Percentiles rank a stretch among this genome's conserved stretches.
Evolutionary conservation across 2,113 vertebrate genomes (phyloP).

Genomic region (Corythornis madagascariensis): DNA sequence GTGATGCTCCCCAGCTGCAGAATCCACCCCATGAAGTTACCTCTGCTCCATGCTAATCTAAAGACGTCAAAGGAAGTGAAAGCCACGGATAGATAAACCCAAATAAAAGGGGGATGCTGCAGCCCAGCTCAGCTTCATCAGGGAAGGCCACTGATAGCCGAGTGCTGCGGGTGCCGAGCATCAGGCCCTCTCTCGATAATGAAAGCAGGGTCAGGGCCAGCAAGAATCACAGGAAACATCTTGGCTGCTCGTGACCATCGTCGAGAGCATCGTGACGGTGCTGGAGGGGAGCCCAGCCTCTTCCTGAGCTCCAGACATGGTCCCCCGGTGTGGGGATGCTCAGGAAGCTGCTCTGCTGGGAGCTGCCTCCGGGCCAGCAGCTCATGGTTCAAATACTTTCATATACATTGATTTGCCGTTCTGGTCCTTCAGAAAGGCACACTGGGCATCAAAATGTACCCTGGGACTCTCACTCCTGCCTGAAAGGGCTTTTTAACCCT

Average conservation of each 20-base stretch:
- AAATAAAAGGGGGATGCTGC: background rate
- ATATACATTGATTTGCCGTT: background rate
- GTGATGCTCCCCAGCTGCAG: accelerated
- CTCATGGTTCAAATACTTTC: background rate
- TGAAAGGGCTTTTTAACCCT: background rate
- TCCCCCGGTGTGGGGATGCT: background rate
- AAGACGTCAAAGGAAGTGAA: conserved; percentile 72
- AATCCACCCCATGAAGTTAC: conserved; percentile 37
- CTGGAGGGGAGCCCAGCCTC: background rate
- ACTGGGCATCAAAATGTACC: accelerated
- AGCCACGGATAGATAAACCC: conserved; percentile 31
- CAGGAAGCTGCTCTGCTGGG: conserved; percentile 19
- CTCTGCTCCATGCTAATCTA: background rate
- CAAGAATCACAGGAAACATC: conserved; percentile 75
- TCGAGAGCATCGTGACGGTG: background rate
- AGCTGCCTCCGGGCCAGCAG: background rate
- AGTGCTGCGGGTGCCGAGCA: background rate
- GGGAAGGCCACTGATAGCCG: background rate
- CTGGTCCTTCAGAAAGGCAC: accelerated
- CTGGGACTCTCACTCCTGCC: background rate
- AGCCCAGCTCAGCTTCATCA: background rate
- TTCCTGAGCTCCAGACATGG: background rate
- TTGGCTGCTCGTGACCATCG: conserved; percentile 15
- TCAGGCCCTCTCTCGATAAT: background rate
- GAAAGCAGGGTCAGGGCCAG: conserved; percentile 41